phyloP scores from a whole-genome alignment of 2,113 vertebrate species.

The Garra rufa region DNA sequence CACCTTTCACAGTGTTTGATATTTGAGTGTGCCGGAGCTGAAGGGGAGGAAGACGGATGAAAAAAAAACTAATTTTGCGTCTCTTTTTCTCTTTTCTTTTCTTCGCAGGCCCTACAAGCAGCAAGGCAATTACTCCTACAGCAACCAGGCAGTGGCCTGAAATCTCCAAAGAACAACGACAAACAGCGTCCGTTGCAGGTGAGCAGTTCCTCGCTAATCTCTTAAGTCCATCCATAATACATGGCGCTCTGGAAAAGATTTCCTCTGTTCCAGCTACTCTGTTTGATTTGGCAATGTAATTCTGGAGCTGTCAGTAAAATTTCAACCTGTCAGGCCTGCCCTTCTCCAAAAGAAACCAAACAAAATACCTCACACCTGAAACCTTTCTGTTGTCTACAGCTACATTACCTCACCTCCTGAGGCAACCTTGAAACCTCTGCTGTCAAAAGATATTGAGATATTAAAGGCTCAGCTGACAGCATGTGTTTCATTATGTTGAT shows the following conservation, averaged over 20 bases:
- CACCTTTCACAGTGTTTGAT: constrained; percentile 42
- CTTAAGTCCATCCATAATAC: constrained; percentile 78
- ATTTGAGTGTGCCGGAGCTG: constrained; percentile 26
- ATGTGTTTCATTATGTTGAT: not conserved
- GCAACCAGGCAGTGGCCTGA: constrained; percentile 98
- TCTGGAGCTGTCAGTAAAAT: constrained; percentile 71
- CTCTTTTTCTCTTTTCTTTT: constrained; percentile 66
- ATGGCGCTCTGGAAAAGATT: constrained; percentile 73
- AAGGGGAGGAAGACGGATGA: not conserved
- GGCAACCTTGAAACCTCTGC: not conserved
- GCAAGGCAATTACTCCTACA: constrained; percentile 98
- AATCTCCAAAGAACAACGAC: constrained; percentile 98
- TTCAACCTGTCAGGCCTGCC: constrained; percentile 63
- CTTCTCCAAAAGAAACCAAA: constrained; percentile 45
- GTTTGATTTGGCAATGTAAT: constrained; percentile 78
- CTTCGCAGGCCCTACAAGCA: constrained; percentile 91
- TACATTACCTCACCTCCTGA: not conserved
- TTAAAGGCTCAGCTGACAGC: not conserved
- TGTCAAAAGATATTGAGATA: constrained; percentile 3
- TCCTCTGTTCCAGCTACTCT: constrained; percentile 75
- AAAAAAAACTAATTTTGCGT: constrained; percentile 60
- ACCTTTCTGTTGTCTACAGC: constrained; percentile 3
- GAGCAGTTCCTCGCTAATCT: constrained; percentile 80
- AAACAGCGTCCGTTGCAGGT: constrained; percentile 99
- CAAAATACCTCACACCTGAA: constrained; percentile 36